Conservation (phyloP, 2,888 invertebrate species). For the Troides aeacus region DNA sequence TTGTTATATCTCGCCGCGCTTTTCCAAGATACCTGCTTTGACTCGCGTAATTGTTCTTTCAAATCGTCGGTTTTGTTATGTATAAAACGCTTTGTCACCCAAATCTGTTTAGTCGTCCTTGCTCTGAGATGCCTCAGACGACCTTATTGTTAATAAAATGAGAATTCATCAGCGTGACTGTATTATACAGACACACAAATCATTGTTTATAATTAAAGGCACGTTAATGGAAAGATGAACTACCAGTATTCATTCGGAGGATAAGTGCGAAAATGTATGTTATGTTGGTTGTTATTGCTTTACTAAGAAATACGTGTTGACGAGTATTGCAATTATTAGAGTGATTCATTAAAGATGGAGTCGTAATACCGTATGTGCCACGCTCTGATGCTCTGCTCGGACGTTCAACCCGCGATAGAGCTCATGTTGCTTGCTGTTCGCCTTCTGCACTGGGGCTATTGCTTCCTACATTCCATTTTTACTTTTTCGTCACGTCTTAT, state of each 20-base stretch:
- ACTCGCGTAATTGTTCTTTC: constrained; percentile 78
- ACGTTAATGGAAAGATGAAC: constrained; percentile 18
- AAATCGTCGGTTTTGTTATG: constrained; percentile 72
- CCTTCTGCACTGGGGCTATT: constrained; percentile 62
- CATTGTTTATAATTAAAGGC: constrained; percentile 32
- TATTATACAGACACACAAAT: constrained; percentile 35
- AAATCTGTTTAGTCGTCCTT: constrained; percentile 67
- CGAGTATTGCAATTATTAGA: constrained; percentile 35
- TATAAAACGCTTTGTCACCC: constrained; percentile 76
- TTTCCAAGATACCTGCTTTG: constrained; percentile 74
- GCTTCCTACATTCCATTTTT: constrained; percentile 63
- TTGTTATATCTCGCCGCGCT: constrained; percentile 75
- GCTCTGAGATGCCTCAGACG: constrained; percentile 49
- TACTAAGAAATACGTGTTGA: constrained; percentile 12
- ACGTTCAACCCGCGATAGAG: constrained; percentile 70
- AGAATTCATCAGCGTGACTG: constrained; percentile 55
- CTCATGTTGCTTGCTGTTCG: constrained; percentile 57
- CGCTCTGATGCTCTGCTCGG: constrained; percentile 64
- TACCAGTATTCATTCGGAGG: constrained; percentile 3
- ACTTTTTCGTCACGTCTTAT: constrained; percentile 26
- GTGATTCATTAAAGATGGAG: constrained; percentile 42
- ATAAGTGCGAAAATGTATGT: not conserved
- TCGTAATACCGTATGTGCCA: constrained; percentile 60
- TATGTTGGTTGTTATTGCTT: not conserved
- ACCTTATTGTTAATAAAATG: constrained; percentile 64